phyloP scores from a whole-genome alignment of 2,888 invertebrate genomes.

The Drosophila nigricruria region DNA sequence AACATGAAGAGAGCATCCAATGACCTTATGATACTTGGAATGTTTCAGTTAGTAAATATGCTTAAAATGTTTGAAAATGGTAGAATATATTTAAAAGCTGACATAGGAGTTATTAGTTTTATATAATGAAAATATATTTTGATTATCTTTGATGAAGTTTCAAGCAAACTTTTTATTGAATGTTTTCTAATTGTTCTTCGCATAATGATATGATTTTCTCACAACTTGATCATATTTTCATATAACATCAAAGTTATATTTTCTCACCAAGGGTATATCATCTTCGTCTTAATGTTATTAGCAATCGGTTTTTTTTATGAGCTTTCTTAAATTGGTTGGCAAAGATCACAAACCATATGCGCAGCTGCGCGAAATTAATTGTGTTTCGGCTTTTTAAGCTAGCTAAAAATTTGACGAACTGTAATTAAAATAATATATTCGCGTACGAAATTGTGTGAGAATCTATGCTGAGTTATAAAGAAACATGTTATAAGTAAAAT shows the following conservation, averaged over 20 bases:
- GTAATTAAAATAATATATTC: conserved; percentile 27
- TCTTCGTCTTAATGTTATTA: background rate
- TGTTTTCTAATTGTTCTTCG: no score
- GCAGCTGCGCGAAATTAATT: conserved; percentile 32
- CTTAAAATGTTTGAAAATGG: background rate
- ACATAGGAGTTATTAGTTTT: background rate
- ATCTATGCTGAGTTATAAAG: background rate
- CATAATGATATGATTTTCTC: no score
- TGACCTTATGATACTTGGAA: no score
- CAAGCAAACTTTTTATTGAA: no score
- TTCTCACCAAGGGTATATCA: background rate
- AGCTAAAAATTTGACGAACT: conserved; percentile 13
- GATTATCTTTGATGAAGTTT: no score
- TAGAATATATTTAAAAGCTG: background rate
- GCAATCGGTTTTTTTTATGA: background rate
- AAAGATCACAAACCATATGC: conserved; percentile 27
- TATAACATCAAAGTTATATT: no score
- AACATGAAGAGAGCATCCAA: background rate
- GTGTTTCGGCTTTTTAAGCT: conserved; percentile 14
- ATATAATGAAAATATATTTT: no score
- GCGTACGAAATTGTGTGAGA: conserved; percentile 2
- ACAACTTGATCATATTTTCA: background rate
- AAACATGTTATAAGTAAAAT: background rate
- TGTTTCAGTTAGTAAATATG: background rate
- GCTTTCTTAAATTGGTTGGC: conserved; percentile 17